Conservation (phyloP, 2,797 vertebrate species). For the Oreortyx pictus region DNA sequence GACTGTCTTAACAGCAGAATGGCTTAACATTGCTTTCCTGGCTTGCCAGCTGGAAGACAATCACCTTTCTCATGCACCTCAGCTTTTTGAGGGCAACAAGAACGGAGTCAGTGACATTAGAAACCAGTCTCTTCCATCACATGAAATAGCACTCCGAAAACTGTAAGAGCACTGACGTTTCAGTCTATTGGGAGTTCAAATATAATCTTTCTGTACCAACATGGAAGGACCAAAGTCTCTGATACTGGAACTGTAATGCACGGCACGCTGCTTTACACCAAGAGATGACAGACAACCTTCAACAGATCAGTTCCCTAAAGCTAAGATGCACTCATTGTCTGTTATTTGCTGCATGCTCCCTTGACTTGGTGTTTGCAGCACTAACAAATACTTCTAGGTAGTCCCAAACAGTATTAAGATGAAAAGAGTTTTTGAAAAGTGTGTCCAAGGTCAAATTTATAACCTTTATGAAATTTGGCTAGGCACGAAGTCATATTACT, state of each 20-base stretch:
- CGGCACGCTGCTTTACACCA: not conserved
- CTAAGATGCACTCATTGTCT: not conserved
- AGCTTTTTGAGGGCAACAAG: not conserved
- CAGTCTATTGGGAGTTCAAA: not conserved
- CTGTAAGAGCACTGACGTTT: not conserved
- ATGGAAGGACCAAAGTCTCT: not conserved
- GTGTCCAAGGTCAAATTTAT: not conserved
- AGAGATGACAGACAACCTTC: not conserved
- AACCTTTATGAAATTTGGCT: not conserved
- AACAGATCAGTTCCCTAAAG: not conserved
- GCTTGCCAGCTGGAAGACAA: not conserved
- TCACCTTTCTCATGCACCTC: not conserved
- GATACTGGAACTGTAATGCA: not conserved
- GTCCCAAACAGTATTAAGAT: conserved; percentile 18
- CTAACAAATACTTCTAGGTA: conserved; percentile 27
- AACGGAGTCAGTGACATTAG: not conserved
- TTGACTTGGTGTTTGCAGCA: not conserved
- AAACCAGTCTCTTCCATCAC: not conserved
- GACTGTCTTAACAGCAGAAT: too few relatives aligned
- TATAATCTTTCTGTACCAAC: not conserved
- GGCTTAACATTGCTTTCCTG: not conserved
- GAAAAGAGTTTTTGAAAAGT: conserved; percentile 37
- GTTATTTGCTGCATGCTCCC: not conserved
- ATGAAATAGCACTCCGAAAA: not conserved
- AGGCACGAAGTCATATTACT: not conserved